Base-by-base conservation (phyloP, 2,113 vertebrate species). In the Bubalus kerabau region DNA sequence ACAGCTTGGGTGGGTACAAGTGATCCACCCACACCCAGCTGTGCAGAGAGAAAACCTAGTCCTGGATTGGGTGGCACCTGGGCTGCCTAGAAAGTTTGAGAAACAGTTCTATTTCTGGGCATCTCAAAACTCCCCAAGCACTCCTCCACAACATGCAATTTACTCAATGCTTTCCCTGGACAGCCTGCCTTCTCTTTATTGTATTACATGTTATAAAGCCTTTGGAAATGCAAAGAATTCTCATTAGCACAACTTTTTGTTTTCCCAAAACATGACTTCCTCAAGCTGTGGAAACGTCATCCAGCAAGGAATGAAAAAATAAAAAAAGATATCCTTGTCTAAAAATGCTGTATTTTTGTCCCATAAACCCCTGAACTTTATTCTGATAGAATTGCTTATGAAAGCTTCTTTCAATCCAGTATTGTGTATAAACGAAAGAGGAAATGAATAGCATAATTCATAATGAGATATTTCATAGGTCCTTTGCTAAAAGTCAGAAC, bases 1-100 rank as follows among this genome's bases (percentile, higher is more conserved):
- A 80, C 96, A 98, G 94, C 28, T 96, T 95, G 92, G 94, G 91
- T 97, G 82, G 89, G 62, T 90, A 97, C 80, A 94, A 92, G 91
- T 96, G 48, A 92, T 93, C 97, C 98, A 97, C 97, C 97, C 98
- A 98, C 97, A 83, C 60, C 97, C 97, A 97, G 97, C 97, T 98
- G 98, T 97, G 97, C 94, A 90, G 67, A 94, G 88, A 97, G 67
- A 97, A 97, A 97, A 95, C 95, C 56, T 84, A 96, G 91, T 96
- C 92, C 96, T 97, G 36, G 76, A 78, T 64, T 91, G 96, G 94
- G 97, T 96, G 93, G 91, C 97, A 98, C 97, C 98, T 98, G 97
- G 92, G 59, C 97, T 97, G 95, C 95, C 95, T 95, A 64, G 93
- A 97, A 97, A 94, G 97, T 96, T 97, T 96, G 96, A 98, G 83